phyloP scores from a whole-genome alignment of 2,113 vertebrate species.

The Antechinus flavipes region DNA sequence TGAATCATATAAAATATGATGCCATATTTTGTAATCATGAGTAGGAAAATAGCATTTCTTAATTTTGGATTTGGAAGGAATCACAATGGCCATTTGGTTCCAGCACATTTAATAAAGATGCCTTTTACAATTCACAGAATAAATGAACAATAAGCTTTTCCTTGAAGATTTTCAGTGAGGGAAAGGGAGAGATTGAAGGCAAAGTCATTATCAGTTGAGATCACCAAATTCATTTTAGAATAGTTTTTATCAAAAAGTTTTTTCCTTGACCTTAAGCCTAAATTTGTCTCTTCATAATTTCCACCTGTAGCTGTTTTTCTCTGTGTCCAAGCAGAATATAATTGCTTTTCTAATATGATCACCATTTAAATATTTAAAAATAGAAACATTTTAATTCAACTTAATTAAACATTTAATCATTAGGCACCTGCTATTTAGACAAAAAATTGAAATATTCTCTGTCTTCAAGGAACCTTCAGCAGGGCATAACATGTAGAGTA shows the following conservation, averaged over 20 bases:
- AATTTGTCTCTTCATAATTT: background rate
- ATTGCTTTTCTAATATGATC: background rate
- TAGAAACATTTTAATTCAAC: background rate
- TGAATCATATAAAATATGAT: constrained; percentile 9
- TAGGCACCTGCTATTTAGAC: background rate
- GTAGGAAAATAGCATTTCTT: background rate
- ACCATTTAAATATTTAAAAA: background rate
- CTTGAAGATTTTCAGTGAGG: background rate
- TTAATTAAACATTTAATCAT: background rate
- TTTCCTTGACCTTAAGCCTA: background rate
- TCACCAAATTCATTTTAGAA: background rate
- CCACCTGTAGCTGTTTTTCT: background rate
- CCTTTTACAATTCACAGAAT: background rate
- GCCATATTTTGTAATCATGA: background rate
- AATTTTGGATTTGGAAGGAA: background rate
- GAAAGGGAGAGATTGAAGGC: background rate
- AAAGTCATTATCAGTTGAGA: background rate
- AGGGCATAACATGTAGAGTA: background rate
- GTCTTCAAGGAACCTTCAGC: background rate
- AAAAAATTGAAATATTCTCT: background rate
- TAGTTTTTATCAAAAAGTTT: background rate
- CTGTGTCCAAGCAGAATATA: background rate
- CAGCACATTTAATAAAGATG: background rate
- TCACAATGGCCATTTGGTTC: background rate
- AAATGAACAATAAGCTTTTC: background rate